These are phyloP conservation scores for Saimiri boliviensis DNA, from an alignment of 2,113 vertebrate genomes.

Conservation along the genomic window DNA sequence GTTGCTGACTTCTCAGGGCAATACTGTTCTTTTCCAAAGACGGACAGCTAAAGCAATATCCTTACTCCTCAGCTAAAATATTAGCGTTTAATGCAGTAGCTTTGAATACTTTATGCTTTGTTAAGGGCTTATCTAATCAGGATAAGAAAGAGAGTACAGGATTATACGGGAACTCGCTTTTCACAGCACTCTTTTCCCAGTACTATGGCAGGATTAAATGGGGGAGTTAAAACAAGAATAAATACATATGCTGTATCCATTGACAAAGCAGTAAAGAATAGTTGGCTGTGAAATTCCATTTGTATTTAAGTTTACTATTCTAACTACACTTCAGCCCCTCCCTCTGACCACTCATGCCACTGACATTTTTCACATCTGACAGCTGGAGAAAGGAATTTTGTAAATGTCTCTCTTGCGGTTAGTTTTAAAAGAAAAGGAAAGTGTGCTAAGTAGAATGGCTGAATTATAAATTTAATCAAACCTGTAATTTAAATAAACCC, in stretches of 20 bases:
- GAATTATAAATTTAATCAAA: constrained; percentile 61
- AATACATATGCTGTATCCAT: not conserved
- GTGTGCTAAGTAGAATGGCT: constrained; percentile 1
- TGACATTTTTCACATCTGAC: constrained; percentile 48
- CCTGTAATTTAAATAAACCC: constrained; percentile 57
- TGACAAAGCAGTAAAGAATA: not conserved
- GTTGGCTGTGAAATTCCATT: constrained; percentile 39
- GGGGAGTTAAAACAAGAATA: not conserved
- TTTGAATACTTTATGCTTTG: not conserved
- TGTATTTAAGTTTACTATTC: constrained; percentile 8
- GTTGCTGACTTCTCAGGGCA: not conserved
- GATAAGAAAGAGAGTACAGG: not conserved
- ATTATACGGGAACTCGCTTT: not conserved
- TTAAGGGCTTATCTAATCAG: constrained; percentile 6
- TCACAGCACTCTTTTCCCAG: not conserved
- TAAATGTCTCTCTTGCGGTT: constrained; percentile 22
- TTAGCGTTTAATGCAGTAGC: not conserved
- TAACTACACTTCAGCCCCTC: not conserved
- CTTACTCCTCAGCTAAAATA: not conserved
- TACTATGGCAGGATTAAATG: not conserved
- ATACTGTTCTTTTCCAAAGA: not conserved
- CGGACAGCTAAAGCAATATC: not conserved
- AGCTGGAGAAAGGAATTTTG: not conserved
- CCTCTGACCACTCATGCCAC: not conserved
- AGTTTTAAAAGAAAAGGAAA: constrained; percentile 54